Evolutionary conservation across 2,888 invertebrate species (phyloP).

Genomic region (Drosophila mayaguana): DNA sequence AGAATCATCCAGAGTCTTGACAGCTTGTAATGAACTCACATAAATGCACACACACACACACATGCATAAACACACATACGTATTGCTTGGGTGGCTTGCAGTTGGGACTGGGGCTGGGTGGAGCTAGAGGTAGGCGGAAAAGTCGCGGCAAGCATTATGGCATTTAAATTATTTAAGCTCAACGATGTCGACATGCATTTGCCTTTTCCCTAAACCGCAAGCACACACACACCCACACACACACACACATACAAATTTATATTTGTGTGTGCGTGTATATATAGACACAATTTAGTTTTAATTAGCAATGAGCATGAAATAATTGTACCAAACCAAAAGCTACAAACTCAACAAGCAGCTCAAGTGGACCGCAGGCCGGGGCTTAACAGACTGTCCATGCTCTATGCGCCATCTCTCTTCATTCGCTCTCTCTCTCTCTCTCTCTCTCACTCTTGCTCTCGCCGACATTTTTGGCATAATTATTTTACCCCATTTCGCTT

Average conservation of each 20-base stretch:
- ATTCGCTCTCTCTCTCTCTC: background rate
- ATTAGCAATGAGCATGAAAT: conserved; percentile 79
- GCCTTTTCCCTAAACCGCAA: conserved; percentile 58
- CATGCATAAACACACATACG: background rate
- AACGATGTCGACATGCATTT: conserved; percentile 61
- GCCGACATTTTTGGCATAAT: conserved; percentile 62
- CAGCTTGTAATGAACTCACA: conserved; percentile 63
- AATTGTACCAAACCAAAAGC: conserved; percentile 72
- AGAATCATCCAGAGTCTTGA: conserved; percentile 41
- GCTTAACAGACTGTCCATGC: conserved; percentile 21
- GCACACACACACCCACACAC: conserved; percentile 23
- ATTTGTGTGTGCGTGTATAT: conserved; percentile 41
- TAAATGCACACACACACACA: conserved; percentile 13
- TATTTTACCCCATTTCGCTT: conserved; percentile 62
- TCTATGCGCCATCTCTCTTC: background rate
- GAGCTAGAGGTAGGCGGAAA: conserved; percentile 3
- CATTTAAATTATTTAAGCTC: conserved; percentile 70
- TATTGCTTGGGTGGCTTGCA: background rate
- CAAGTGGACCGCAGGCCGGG: conserved; percentile 60
- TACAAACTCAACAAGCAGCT: conserved; percentile 66
- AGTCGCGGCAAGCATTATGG: conserved; percentile 59
- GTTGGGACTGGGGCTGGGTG: background rate
- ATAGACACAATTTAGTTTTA: conserved; percentile 79
- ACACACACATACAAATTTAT: background rate
- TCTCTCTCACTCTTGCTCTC: background rate